Evolutionary conservation across 2,888 invertebrate species (phyloP).

Genomic region (Tuta absoluta): DNA sequence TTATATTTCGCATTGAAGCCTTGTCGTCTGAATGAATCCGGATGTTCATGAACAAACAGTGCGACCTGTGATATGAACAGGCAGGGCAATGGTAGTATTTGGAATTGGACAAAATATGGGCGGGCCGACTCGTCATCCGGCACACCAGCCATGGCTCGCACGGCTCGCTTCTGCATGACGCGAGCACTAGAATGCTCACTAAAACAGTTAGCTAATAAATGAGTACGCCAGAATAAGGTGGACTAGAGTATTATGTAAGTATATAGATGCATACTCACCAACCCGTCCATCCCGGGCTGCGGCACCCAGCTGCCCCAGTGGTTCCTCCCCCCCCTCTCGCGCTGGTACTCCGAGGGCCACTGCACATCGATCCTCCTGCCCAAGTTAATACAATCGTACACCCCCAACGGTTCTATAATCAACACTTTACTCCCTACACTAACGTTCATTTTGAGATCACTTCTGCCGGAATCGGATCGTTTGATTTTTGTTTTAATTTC

Average conservation of each 20-base stretch:
- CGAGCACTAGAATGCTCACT: too few relatives aligned
- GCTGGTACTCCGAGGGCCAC: slow-evolving; percentile 96
- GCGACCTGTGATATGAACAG: too few relatives aligned
- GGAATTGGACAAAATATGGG: too few relatives aligned
- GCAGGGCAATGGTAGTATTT: too few relatives aligned
- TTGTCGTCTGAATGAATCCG: too few relatives aligned
- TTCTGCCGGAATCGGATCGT: slow-evolving; percentile 67
- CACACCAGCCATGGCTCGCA: too few relatives aligned
- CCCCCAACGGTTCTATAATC: slow-evolving; percentile 78
- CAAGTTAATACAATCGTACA: slow-evolving; percentile 95
- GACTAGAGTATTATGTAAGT: background rate
- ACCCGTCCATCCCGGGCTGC: slow-evolving; percentile 94
- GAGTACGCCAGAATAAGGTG: too few relatives aligned
- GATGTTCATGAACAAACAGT: too few relatives aligned
- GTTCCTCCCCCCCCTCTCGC: slow-evolving; percentile 91
- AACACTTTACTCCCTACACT: slow-evolving; percentile 73
- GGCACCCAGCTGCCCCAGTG: slow-evolving; percentile 94
- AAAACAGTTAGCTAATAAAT: too few relatives aligned
- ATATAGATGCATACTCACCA: slow-evolving; percentile 69
- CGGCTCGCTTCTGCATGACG: too few relatives aligned
- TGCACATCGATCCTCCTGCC: slow-evolving; percentile 95
- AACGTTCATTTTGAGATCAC: slow-evolving; percentile 67
- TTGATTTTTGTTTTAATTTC: slow-evolving; percentile 73
- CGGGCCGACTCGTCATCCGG: too few relatives aligned
- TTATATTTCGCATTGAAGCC: too few relatives aligned